Evolutionary conservation across 2,797 vertebrate genomes (phyloP), one percentile per base, ranked within the genome.

Genomic region (Naso thynnoides): DNA sequence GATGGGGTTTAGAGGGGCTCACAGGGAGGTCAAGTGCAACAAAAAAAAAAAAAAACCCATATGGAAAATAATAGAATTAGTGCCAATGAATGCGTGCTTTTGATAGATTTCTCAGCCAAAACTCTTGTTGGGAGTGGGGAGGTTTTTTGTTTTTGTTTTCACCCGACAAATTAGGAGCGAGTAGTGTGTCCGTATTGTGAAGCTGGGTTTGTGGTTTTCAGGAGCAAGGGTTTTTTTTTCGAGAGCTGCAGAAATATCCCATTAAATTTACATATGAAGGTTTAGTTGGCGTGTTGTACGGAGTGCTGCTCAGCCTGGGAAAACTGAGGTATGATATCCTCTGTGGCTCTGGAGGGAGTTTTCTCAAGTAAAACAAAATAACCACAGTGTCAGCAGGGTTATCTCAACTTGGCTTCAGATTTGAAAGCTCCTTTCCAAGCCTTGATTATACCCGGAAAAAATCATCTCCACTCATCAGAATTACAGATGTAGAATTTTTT

Each of bases 1-100:
- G 86, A 88, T 78, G 58, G 27, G 69, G 54, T 77, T 83, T 60
- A 84, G 73, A 69, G 72, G 18, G 26, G 59, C 33, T 79, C 24
- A n/a, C 36, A 27, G 26, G 49, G 72, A 59, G 58, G 24, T 13
- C 21, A 45, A 53, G 27, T 39, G 10, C 48, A n/a, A 23, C 24
- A 57, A 58, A 15, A 8, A 45, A 49, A 69, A 56, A 1, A 27
- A 56, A 80, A 62, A n/a, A n/a, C n/a, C n/a, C n/a, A n/a, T n/a
- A n/a, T n/a, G n/a, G n/a, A n/a, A n/a, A n/a, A n/a, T n/a, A n/a
- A 45, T 6, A 48, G 18, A 23, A 36, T 18, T n/a, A 21, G 21
- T 41, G 29, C 15, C n/a, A 27, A 4, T n/a, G 33, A 60, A 6
- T 7, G 21, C 33, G 23, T 57, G 23, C 54, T 5, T 36, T 11